Evolutionary conservation across 1,140 invertebrate species (phyloP).

Genomic region (Drosophila repleta): DNA sequence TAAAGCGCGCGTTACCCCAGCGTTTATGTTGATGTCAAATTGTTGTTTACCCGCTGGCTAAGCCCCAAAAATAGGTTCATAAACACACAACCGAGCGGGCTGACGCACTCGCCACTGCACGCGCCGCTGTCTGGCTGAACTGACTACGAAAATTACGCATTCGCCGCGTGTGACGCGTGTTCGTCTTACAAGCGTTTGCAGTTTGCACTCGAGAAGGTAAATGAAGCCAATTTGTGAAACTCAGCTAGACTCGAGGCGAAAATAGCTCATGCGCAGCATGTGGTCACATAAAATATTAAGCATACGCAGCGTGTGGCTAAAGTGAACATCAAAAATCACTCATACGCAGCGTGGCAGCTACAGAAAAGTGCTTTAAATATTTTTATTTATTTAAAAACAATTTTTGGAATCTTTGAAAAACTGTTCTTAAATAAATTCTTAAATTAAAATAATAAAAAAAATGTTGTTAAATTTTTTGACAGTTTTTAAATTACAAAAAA

Average conservation of each 20-base stretch:
- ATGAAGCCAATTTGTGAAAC: too few species aligned
- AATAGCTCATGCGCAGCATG: too few species aligned
- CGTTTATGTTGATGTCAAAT: background rate
- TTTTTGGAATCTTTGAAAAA: too few species aligned
- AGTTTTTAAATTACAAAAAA: too few species aligned
- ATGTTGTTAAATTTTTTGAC: too few species aligned
- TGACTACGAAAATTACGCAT: conserved; percentile 55
- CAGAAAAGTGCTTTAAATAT: too few species aligned
- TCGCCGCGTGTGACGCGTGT: conserved; percentile 39
- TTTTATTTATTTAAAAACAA: too few species aligned
- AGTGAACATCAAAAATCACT: background rate
- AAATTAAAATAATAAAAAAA: background rate
- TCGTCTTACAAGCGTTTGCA: background rate
- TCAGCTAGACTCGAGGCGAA: too few species aligned
- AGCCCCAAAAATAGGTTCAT: conserved; percentile 63
- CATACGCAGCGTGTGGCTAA: conserved; percentile 12
- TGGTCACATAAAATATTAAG: conserved; percentile 3
- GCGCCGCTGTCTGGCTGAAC: conserved; percentile 44
- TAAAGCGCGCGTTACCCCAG: conserved; percentile 30
- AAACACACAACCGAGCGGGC: conserved; percentile 56
- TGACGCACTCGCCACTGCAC: conserved; percentile 56
- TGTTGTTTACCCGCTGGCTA: conserved; percentile 27
- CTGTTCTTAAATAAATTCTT: too few species aligned
- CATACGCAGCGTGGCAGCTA: conserved; percentile 10
- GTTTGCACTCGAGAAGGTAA: too few species aligned